Base-by-base conservation (phyloP, 2,888 invertebrate species). In the Gryllus longicercus region DNA sequence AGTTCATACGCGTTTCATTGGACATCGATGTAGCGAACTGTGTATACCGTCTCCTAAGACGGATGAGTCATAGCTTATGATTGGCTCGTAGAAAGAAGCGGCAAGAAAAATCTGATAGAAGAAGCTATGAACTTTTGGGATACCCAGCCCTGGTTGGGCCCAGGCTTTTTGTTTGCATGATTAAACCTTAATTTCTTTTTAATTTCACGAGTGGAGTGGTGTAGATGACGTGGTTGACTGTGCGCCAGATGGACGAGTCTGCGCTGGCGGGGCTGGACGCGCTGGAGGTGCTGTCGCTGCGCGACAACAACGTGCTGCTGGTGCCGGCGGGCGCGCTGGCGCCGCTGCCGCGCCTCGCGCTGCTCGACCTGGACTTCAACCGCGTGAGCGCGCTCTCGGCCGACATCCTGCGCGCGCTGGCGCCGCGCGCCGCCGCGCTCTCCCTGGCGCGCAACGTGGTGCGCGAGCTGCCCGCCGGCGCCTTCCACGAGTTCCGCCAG, bases 291-390 rank as follows among this genome's bases (percentile, higher is more conserved):
- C 88, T 97, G 1, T 92, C 94, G 50, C 89, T 97, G 14, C 92
- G 93, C 84, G 96, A 97, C 86, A 96, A 97, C 87, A 96, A 96
- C 83, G 94, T 97, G 80, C 89, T 96, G 0, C 88, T 95, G 1
- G 92, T 96, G 75, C 97, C 96, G 0, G 94, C 95, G 0, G 92
- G 93, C 75, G 95, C 96, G 0, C 88, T 96, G 10, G 93, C 94
- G 11, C 91, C 94, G n/a, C 87, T 96, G 18, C 93, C 95, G 0
- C 92, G 91, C 78, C 88, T 96, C 2, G 90, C 91, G 4, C 91
- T 92, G 16, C 89, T 96, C 0, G 93, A 94, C 85, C 87, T 96
- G 82, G 95, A 96, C 83, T 96, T 93, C 86, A 97, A 97, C 87
- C 90, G 96, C 83, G 94, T 97, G 8, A 95, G 95, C 0, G 96